Percentiles rank a stretch among this genome's conserved stretches.
Evolutionary conservation across 2,797 vertebrate genomes (phyloP).

Genomic region (Coregonus sp.): DNA sequence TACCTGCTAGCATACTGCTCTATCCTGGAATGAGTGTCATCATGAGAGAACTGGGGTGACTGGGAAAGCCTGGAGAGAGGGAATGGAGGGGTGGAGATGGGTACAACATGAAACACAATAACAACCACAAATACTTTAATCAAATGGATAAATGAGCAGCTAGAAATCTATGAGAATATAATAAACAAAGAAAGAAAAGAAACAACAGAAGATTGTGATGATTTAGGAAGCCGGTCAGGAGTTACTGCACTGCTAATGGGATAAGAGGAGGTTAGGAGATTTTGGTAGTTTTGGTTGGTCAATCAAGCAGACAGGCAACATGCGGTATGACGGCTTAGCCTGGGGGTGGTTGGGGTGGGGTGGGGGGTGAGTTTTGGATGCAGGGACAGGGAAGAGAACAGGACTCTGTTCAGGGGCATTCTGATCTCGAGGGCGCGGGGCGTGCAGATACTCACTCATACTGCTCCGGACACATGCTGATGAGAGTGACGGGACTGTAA

Average conservation of each 20-base stretch:
- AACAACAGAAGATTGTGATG: conserved; percentile 37
- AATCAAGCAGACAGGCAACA: conserved; percentile 65
- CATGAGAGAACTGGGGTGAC: conserved; percentile 92
- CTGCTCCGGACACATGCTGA: conserved; percentile 99
- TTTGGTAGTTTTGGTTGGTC: conserved; percentile 32
- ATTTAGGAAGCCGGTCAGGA: conserved; percentile 56
- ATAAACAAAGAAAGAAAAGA: background rate
- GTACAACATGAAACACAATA: conserved; percentile 50
- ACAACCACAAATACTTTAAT: conserved; percentile 24
- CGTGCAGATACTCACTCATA: conserved; percentile 93
- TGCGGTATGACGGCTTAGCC: conserved; percentile 57
- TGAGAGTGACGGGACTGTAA: conserved; percentile 96
- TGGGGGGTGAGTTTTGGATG: background rate
- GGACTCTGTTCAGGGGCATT: conserved; percentile 50
- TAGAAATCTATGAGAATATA: conserved; percentile 51
- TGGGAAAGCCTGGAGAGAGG: conserved; percentile 82
- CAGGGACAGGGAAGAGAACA: conserved; percentile 23
- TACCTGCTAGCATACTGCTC: conserved; percentile 96
- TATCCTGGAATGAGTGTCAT: conserved; percentile 98
- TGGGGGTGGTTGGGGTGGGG: conserved; percentile 26
- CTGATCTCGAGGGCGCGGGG: conserved; percentile 48
- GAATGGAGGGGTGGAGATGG: conserved; percentile 55
- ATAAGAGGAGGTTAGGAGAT: conserved; percentile 30
- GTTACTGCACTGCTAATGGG: background rate
- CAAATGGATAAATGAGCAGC: conserved; percentile 46